Evolutionary conservation across 2,888 invertebrate genomes (phyloP).

Genomic region (Eupithecia insigniata): DNA sequence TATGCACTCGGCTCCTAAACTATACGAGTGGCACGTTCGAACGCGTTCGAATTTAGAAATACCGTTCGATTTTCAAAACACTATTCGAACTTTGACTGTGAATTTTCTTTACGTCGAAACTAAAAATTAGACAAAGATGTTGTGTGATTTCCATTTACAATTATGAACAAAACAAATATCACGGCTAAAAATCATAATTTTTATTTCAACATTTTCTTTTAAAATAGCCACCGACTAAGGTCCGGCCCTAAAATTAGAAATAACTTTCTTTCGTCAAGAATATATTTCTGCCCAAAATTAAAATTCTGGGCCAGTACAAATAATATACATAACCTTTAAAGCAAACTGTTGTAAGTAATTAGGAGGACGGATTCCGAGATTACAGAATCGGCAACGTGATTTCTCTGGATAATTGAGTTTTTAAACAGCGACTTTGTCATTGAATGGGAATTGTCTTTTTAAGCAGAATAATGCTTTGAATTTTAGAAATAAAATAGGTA

Average conservation of each 20-base stretch:
- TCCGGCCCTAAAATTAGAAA: background rate
- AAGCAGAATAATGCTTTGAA: conserved; percentile 12
- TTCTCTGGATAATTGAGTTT: conserved; percentile 46
- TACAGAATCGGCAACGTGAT: conserved; percentile 53
- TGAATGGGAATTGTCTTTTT: conserved; percentile 31
- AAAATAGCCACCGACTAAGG: background rate
- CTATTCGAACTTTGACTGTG: background rate
- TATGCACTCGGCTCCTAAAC: conserved; percentile 52
- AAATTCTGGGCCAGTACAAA: conserved; percentile 57
- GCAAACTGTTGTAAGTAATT: conserved; percentile 68
- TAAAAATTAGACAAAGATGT: conserved; percentile 5
- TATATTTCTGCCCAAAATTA: conserved; percentile 36
- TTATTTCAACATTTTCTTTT: background rate
- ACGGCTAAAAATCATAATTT: background rate
- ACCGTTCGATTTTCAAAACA: conserved; percentile 49
- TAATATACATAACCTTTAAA: conserved; percentile 61
- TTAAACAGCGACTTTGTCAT: conserved; percentile 27
- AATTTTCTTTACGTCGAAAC: background rate
- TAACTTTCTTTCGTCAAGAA: background rate
- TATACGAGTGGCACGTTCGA: conserved; percentile 51
- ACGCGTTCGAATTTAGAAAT: conserved; percentile 31
- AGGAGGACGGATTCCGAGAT: conserved; percentile 52
- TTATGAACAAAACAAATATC: no score
- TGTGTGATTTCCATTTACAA: background rate
- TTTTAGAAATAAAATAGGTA: conserved; percentile 4